phyloP scores from a whole-genome alignment of 2,797 vertebrate species.

The Artibeus lituratus region DNA sequence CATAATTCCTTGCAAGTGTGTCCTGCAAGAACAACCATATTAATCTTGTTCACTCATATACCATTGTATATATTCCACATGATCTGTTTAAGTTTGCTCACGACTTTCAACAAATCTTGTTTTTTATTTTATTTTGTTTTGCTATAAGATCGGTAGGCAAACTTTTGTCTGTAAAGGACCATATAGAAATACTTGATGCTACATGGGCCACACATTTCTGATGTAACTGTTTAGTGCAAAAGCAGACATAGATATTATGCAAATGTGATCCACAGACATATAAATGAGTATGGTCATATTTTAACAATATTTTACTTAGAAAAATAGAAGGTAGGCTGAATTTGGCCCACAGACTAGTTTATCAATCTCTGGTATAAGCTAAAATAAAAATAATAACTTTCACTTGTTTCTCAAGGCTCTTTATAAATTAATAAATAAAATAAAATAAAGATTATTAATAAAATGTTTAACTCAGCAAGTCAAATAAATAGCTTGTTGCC shows the following conservation, averaged over 20 bases:
- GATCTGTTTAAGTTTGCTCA: background rate
- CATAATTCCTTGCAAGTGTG: background rate
- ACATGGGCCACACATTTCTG: background rate
- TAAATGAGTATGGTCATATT: background rate
- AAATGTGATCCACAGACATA: background rate
- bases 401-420: background rate
- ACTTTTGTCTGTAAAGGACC: background rate
- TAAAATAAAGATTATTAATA: background rate
- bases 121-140: background rate
- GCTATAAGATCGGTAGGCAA: background rate
- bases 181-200: background rate
- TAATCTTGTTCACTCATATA: background rate
- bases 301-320: background rate
- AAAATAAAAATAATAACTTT: background rate
- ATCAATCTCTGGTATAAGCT: background rate
- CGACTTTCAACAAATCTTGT: background rate
- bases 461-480: background rate
- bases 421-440: background rate
- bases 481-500: background rate
- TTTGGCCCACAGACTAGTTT: background rate
- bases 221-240: background rate
- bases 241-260: background rate
- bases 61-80: background rate
- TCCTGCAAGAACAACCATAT: background rate
- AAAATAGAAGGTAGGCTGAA: background rate